Evolutionary conservation across 2,888 invertebrate species (phyloP), one percentile per base, ranked within the genome.

Genomic region (Hirtodrosophila confusa): DNA sequence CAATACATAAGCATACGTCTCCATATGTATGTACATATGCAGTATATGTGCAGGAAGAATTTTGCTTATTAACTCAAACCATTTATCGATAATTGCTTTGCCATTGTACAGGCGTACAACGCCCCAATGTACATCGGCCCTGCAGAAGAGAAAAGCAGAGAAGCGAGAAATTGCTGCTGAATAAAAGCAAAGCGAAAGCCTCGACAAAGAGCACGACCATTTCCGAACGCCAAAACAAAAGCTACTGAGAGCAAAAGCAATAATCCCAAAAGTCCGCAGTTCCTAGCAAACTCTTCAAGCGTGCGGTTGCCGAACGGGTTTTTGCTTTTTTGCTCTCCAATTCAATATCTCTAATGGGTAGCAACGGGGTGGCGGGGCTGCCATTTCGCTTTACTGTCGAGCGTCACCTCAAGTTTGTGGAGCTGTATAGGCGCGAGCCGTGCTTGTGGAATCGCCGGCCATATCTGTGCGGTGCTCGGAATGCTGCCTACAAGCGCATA

Each of bases 341-440:
- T 33, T 7, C 17, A 8, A 7, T 9, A 7, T 9, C 31, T 11
- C 9, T 9, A 7, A 72, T 73, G 78, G 1, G 54, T 3, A 41
- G 12, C 35, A 36, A 54, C 27, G 23, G 29, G 2, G 17, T 9
- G 6, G 3, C 37, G n/a, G 36, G 47, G 8, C 23, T 68, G 5
- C 66, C 80, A 10, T 88, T 79, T 37, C 86, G 86, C 0, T 80
- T 88, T 27, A 83, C 69, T 23, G 63, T 65, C 17, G 80, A 68
- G n/a, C 84, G 88, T 0, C 66, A 73, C 4, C n/a, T 84, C 0
- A 55, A 61, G 43, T 80, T 80, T 44, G 80, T 80, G 11, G 67
- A 79, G 49, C 87, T 88, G 0, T 86, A 76, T 24, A 60, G 88
- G 1, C 63, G 61, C 2, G 80, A 88, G 24, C 80, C 87, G 3